A percentile compares a stretch with the other conserved stretches of the same genome.
Conservation (phyloP, 2,113 vertebrate genomes). For the Lampris incognitus region DNA sequence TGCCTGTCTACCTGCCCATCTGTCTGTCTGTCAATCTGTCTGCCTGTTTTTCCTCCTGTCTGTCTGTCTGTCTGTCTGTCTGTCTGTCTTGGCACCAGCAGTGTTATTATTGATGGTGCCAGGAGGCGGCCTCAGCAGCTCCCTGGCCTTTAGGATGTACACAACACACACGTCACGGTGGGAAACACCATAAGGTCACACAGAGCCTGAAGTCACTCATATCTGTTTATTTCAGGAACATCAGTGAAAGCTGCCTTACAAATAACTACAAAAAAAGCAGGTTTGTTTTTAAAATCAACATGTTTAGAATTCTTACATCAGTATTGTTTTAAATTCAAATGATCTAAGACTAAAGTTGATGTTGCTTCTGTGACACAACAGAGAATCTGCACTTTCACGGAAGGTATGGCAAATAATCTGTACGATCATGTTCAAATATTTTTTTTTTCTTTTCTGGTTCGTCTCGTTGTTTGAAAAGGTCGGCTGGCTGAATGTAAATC, state of each 20-base stretch:
- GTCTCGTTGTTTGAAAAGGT: background rate
- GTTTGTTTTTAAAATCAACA: no score
- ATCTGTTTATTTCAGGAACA: slow-evolving; percentile 10
- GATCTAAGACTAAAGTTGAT: no score
- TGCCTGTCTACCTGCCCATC: no score
- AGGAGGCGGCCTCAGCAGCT: slow-evolving; percentile 51
- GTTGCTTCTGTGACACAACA: no score
- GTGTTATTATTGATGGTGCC: slow-evolving; percentile 60
- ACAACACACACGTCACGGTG: slow-evolving; percentile 24
- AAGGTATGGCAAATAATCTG: no score
- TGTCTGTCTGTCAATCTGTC: no score
- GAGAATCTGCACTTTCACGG: no score
- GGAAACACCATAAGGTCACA: slow-evolving; percentile 34
- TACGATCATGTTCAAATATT: background rate
- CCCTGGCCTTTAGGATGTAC: slow-evolving; percentile 55
- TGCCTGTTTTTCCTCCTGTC: no score
- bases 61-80: slow-evolving; percentile 35
- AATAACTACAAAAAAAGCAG: no score
- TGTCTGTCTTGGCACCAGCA: slow-evolving; percentile 40
- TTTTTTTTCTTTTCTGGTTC: background rate
- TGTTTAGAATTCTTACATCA: no score
- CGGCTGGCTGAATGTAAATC: background rate
- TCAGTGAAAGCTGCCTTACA: no score
- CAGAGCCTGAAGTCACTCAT: slow-evolving; percentile 24
- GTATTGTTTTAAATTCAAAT: no score